phyloP scores from a whole-genome alignment of 2,888 invertebrate genomes.

The Mythimna loreyi region DNA sequence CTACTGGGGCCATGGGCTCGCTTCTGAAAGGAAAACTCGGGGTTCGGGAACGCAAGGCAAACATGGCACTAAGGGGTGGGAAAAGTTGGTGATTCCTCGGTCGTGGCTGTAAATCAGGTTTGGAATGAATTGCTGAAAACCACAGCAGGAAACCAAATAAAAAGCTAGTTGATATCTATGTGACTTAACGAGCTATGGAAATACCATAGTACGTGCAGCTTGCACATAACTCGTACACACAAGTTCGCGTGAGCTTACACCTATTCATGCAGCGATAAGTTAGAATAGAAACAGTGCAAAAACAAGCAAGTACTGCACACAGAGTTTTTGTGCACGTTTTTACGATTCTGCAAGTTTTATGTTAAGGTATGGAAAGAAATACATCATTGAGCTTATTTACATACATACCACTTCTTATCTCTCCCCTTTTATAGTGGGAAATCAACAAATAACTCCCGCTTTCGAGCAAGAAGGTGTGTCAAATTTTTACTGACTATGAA shows the following conservation, averaged over 20 bases:
- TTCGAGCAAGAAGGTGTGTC: too few species aligned
- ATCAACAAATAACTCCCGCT: too few species aligned
- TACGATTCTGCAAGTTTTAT: background rate
- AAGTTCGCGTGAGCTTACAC: slow-evolving; percentile 44
- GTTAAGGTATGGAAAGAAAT: background rate
- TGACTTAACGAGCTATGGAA: slow-evolving; percentile 23
- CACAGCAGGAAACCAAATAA: background rate
- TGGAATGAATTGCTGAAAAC: background rate
- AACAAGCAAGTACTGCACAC: background rate
- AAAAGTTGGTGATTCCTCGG: too few species aligned
- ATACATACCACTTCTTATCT: too few species aligned
- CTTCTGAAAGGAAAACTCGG: too few species aligned
- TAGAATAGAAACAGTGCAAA: slow-evolving; percentile 32
- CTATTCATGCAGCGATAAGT: slow-evolving; percentile 36
- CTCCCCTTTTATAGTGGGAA: too few species aligned
- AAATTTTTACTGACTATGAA: background rate
- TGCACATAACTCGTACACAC: slow-evolving; percentile 39
- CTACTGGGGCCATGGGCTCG: too few species aligned
- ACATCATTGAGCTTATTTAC: background rate
- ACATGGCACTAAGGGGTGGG: too few species aligned
- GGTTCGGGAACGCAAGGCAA: too few species aligned
- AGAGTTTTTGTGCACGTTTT: background rate
- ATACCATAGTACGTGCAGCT: slow-evolving; percentile 3
- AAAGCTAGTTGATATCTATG: slow-evolving; percentile 20
- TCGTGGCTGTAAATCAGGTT: too few species aligned